Evolutionary conservation across 2,797 vertebrate species (phyloP).

Genomic region (Hoplostethus atlanticus): DNA sequence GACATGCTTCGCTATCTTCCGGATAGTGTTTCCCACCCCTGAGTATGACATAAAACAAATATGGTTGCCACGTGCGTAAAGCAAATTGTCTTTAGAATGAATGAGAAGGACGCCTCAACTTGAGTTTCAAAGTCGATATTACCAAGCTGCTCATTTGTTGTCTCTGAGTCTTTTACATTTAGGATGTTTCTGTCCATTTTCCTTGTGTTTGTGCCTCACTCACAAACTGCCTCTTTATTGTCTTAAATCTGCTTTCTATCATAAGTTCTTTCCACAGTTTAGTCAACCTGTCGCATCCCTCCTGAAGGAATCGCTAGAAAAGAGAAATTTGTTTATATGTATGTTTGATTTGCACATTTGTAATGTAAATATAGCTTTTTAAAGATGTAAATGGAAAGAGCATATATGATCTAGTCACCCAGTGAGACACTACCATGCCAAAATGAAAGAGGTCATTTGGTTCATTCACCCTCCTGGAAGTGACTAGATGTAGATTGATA

Average conservation of each 20-base stretch:
- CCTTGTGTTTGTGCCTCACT: background rate
- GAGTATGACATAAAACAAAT: no score
- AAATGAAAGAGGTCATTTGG: background rate
- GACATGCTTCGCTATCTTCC: background rate
- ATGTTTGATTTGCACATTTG: conserved; percentile 85
- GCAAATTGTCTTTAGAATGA: background rate
- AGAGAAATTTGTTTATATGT: conserved; percentile 52
- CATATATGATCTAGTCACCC: conserved; percentile 32
- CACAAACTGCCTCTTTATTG: background rate
- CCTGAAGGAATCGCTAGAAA: conserved; percentile 45
- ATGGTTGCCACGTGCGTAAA: background rate
- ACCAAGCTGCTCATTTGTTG: conserved; percentile 28
- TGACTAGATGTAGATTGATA: conserved; percentile 28
- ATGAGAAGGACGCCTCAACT: conserved; percentile 2
- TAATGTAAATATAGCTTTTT: conserved; percentile 73
- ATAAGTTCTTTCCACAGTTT: background rate
- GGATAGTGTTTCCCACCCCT: background rate
- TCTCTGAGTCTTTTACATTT: conserved; percentile 12
- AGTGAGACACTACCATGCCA: conserved; percentile 50
- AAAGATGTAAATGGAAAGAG: conserved; percentile 46
- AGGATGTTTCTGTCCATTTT: conserved; percentile 25
- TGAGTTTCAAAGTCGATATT: background rate
- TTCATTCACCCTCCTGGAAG: conserved; percentile 10
- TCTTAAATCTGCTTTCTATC: background rate
- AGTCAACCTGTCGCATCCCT: background rate